Conservation (phyloP, 2,888 invertebrate genomes). For the Brachypterus glaber region DNA sequence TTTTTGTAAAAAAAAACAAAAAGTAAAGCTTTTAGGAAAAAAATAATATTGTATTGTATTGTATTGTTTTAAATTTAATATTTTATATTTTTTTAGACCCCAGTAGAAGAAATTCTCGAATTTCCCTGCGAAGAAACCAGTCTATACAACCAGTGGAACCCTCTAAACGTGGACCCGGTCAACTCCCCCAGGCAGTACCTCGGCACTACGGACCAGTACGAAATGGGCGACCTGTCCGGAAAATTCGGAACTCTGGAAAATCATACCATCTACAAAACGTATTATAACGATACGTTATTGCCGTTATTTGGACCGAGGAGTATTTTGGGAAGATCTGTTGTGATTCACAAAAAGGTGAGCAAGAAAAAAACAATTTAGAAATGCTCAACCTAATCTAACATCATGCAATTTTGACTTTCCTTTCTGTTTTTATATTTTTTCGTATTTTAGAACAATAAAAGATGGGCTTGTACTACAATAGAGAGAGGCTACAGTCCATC, state of each 20-base stretch:
- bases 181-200: conserved; percentile 46
- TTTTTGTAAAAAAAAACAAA: too few relatives aligned
- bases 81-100: conserved; percentile 48
- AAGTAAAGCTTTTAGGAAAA: too few relatives aligned
- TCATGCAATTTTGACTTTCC: conserved; percentile 7
- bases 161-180: conserved; percentile 58
- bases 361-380: neutral
- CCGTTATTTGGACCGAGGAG: conserved; percentile 74
- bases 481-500: conserved; percentile 81
- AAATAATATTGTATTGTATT: too few relatives aligned
- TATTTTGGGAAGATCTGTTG: conserved; percentile 76
- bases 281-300: conserved; percentile 71
- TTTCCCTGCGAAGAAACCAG: conserved; percentile 82
- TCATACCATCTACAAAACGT: conserved; percentile 46
- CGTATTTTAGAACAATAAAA: conserved; percentile 40
- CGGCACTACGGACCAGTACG: conserved; percentile 79
- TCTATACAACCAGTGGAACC: conserved; percentile 81
- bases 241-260: conserved; percentile 74
- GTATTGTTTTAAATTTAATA: conserved; percentile 3
- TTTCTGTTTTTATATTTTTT: conserved; percentile 2
- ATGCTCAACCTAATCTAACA: too few relatives aligned
- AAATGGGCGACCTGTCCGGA: conserved; percentile 75
- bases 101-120: conserved; percentile 71
- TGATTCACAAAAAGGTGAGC: conserved; percentile 63
- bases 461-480: conserved; percentile 79